Evolutionary conservation across 2,797 vertebrate genomes (phyloP).

Genomic region (Hemitrygon akajei): DNA sequence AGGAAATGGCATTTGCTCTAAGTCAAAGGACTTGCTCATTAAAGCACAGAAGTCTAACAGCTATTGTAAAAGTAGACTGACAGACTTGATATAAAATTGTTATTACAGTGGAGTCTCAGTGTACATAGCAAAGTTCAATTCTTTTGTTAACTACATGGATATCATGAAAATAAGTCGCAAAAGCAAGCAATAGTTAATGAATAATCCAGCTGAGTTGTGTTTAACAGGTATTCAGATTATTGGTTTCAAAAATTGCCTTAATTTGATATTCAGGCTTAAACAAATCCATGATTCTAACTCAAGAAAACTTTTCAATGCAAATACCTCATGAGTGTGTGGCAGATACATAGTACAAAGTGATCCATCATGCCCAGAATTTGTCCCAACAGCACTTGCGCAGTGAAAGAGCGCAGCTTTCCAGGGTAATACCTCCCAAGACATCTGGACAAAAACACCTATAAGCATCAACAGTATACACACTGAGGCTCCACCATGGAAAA

Average conservation of each 20-base stretch:
- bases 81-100: not conserved
- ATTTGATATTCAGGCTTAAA: not conserved
- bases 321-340: not conserved
- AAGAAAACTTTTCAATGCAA: not conserved
- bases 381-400: not conserved
- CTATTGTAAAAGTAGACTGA: not conserved
- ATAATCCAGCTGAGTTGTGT: not conserved
- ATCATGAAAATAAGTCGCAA: too few relatives aligned
- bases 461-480: not conserved
- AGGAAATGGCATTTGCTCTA: not conserved
- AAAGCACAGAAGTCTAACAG: not conserved
- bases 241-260: not conserved
- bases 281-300: not conserved
- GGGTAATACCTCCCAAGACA: not conserved
- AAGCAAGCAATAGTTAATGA: not conserved
- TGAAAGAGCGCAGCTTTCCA: not conserved
- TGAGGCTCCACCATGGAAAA: not conserved
- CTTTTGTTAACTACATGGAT: not conserved
- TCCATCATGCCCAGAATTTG: not conserved
- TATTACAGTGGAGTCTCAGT: not conserved
- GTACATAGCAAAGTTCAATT: not conserved
- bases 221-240: not conserved
- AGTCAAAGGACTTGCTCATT: not conserved
- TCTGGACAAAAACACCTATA: not conserved
- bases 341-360: not conserved